Base-by-base conservation (phyloP, 2,888 invertebrate species). In the Plebejus melissa region DNA sequence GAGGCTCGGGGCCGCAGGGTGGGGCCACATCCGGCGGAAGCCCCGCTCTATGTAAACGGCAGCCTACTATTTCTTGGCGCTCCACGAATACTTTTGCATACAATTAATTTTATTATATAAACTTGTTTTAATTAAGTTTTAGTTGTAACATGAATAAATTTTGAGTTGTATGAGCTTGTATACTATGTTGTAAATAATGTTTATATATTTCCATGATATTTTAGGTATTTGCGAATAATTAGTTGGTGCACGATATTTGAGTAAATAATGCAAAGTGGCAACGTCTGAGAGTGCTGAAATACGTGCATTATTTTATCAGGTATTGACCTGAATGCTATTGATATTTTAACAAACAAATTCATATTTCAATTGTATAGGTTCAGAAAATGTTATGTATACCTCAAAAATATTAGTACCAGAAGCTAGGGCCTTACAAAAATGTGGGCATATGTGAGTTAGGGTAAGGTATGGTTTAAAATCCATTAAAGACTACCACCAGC, bases 11-110 rank as follows among this genome's bases (percentile, higher is more conserved):
- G 82, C 87, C 90, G 88, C 79, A 77, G 80, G 81, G 80, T 76
- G 79, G 83, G 81, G 82, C 90, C 90, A 89, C 91, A 90, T 91
- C 92, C 91, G 89, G 79, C 90, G 91, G 91, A 91, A 86, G 46
- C 87, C 84, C 78, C 79, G 76, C 78, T 81, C 78, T 80, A 81
- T 80, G 78, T 80, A 81, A 80, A 79, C 79, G 78, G 79, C 70
- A 75, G 77, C 76, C 79, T 81, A 81, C 79, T 85, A 85, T 86
- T 86, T 86, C 86, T 86, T 85, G 78, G 77, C 79, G 75, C 76
- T 79, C 77, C 32, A 16, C 32, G 72, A 50, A 72, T 77, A 75
- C 76, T 76, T 75, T 74, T 69, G 76, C 78, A 76, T 74, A 58
- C 32, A 74, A 74, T 74, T 60, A 74, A 50, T 60, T 50, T 6